These are phyloP conservation scores for Neoseiulus cucumeris DNA, from an alignment of 1,140 invertebrate genomes.

Conservation along the genomic window DNA sequence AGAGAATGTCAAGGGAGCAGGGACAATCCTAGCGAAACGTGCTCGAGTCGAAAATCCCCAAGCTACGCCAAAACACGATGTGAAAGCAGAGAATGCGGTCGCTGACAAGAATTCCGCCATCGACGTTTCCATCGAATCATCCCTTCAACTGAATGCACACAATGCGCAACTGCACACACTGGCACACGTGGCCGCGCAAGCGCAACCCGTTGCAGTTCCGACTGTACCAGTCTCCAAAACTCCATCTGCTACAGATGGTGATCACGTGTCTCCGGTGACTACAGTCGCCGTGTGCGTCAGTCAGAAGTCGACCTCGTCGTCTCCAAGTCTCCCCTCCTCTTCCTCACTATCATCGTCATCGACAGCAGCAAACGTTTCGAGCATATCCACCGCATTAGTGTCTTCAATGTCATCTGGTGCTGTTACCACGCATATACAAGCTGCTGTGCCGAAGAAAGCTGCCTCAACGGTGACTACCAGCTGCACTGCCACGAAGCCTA, in stretches of 20 bases:
- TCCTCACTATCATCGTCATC: no score
- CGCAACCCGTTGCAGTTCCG: background rate
- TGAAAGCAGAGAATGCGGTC: no score
- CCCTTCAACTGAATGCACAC: conserved; percentile 8
- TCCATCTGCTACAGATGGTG: background rate
- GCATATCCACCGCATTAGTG: no score
- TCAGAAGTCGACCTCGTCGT: background rate
- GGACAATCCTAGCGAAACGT: background rate
- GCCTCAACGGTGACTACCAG: conserved; percentile 11
- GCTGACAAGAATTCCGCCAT: background rate
- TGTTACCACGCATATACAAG: background rate
- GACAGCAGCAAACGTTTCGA: no score
- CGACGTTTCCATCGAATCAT: conserved; percentile 2
- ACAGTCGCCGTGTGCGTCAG: conserved; percentile 10
- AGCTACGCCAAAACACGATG: no score
- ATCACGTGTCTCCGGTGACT: conserved; percentile 9
- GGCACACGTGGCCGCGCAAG: conserved; percentile 5
- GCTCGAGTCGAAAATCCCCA: no score
- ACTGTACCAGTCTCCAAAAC: background rate
- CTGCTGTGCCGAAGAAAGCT: conserved; percentile 9
- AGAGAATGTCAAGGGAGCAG: background rate
- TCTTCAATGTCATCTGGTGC: no score
- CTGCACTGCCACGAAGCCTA: conserved; percentile 10
- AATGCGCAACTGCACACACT: conserved; percentile 11
- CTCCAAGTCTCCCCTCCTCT: no score